phyloP scores from a whole-genome alignment of 23 tunicate species.

The Ascidia mentula region DNA sequence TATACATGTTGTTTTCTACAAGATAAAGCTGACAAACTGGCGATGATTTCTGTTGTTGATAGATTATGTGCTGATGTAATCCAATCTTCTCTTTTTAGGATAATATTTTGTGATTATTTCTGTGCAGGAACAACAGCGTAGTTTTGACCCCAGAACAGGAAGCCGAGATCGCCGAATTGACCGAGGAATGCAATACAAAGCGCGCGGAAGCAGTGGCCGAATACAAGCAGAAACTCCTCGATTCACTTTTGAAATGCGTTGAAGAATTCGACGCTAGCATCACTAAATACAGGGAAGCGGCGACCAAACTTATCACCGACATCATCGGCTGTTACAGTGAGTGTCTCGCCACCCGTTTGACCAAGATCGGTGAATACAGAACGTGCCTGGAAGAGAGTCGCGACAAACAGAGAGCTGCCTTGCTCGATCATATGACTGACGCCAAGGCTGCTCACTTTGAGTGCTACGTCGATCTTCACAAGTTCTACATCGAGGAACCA shows the following conservation, averaged over 20 bases:
- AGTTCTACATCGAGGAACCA: conserved; percentile 15
- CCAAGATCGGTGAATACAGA: conserved; percentile 10
- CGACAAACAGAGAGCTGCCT: not conserved
- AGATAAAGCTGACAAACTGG: too few species aligned
- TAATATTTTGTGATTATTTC: too few species aligned
- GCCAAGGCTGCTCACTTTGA: not conserved
- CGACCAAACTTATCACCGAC: not conserved
- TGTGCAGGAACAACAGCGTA: conserved; percentile 9
- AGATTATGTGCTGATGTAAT: too few species aligned
- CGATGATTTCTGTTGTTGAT: too few species aligned
- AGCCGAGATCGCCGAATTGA: conserved; percentile 17
- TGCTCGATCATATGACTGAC: not conserved
- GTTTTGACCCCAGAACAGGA: conserved; percentile 16
- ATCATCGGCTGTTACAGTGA: not conserved
- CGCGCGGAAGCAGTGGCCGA: not conserved
- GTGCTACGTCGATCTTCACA: not conserved
- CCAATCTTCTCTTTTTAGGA: too few species aligned
- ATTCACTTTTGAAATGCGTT: not conserved
- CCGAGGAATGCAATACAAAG: not conserved
- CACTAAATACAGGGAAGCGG: not conserved
- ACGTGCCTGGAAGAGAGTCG: not conserved
- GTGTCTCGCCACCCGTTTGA: not conserved
- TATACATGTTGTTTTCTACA: too few species aligned
- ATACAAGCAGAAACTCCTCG: conserved; percentile 2
- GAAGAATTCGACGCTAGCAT: not conserved